Percentiles rank a stretch among this genome's conserved stretches.
Conservation (phyloP, 2,888 invertebrate genomes). For the Steromphala cineraria region DNA sequence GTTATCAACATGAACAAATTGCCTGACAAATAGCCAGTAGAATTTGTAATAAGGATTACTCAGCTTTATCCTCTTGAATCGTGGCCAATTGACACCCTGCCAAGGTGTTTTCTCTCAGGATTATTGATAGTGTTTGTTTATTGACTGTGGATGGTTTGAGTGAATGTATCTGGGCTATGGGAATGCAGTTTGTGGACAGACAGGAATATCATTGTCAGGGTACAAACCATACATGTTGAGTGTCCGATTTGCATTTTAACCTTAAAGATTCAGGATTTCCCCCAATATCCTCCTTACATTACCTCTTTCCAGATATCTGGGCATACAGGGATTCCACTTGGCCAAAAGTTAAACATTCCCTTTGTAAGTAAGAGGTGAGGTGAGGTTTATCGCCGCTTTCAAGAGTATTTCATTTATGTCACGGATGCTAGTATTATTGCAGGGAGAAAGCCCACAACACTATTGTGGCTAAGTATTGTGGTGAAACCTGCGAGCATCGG, state of each 20-base stretch:
- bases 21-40: background rate
- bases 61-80: background rate
- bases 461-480: too few species aligned
- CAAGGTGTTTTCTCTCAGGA: background rate
- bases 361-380: too few species aligned
- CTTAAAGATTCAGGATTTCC: too few species aligned
- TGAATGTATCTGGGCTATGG: background rate
- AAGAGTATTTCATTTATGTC: too few species aligned
- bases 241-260: background rate
- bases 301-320: too few species aligned
- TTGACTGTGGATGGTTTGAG: background rate
- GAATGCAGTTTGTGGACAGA: background rate
- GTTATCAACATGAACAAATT: background rate
- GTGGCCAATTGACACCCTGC: background rate
- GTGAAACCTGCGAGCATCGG: too few species aligned
- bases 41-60: background rate
- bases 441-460: too few species aligned
- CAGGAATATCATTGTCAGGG: background rate
- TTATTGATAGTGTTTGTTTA: background rate
- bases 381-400: too few species aligned
- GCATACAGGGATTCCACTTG: too few species aligned
- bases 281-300: too few species aligned
- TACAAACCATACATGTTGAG: background rate
- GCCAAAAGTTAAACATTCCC: too few species aligned
- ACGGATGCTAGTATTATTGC: too few species aligned